A percentile compares a stretch with the other conserved stretches of the same genome.
These are phyloP conservation scores for Macroteleia sp. DNA, from an alignment of 2,888 invertebrate genomes.

Conservation along the genomic window DNA sequence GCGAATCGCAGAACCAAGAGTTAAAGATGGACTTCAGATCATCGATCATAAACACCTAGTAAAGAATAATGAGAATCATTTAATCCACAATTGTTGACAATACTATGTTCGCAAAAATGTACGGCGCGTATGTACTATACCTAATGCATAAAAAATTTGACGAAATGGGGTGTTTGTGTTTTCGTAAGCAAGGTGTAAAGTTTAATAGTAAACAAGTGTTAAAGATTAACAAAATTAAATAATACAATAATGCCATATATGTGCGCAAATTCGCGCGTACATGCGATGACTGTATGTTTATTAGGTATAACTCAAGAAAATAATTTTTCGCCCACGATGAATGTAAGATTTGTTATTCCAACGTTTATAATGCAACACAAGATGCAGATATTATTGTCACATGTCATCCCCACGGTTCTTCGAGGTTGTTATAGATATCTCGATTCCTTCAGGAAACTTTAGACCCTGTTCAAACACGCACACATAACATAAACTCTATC, in stretches of 20 bases:
- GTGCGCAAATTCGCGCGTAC: constrained; percentile 69
- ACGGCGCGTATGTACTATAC: constrained; percentile 80
- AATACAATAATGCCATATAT: constrained; percentile 60
- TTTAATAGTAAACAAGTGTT: constrained; percentile 64
- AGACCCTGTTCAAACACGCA: constrained; percentile 77
- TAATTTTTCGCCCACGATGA: constrained; percentile 67
- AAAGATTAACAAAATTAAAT: constrained; percentile 51
- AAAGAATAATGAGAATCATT: constrained; percentile 48
- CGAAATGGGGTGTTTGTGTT: constrained; percentile 76
- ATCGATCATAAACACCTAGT: constrained; percentile 63
- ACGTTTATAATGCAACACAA: constrained; percentile 65
- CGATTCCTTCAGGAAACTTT: constrained; percentile 62
- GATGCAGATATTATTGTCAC: constrained; percentile 50
- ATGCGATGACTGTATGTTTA: constrained; percentile 76
- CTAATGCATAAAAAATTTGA: constrained; percentile 75
- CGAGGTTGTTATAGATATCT: constrained; percentile 53
- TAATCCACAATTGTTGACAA: constrained; percentile 82
- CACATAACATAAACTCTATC: constrained; percentile 70
- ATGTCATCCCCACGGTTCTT: constrained; percentile 56
- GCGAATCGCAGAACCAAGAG: constrained; percentile 68
- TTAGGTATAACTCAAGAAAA: constrained; percentile 71
- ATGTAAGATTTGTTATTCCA: constrained; percentile 70
- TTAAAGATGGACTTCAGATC: constrained; percentile 64
- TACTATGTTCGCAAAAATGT: constrained; percentile 81
- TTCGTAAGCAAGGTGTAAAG: constrained; percentile 74